Base-by-base conservation (phyloP, 2,888 invertebrate species). In the Schizaphis graminum region DNA sequence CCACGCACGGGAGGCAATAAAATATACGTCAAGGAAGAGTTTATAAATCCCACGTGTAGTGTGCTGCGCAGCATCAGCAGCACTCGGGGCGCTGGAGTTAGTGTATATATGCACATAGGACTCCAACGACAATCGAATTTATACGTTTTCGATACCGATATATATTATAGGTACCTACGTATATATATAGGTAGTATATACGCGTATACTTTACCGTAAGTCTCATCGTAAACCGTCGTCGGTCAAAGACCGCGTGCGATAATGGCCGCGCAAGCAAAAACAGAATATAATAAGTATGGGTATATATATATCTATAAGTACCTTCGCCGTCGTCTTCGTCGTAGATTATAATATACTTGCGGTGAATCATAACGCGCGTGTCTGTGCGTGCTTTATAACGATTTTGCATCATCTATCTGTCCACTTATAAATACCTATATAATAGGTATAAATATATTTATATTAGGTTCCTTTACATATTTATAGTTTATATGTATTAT, bases 121-220 rank as follows among this genome's bases (percentile, higher is more conserved):
- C 91, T 92, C 91, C 86, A 86, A 92, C 87, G 92, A 92, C 92
- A 92, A 87, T 92, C 92, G 92, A 92, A 92, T 92, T 92, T 92
- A 92, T 92, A 92, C 49, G 49, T 92, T 92, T 92, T 61, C 87
- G 67, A 92, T 92, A 92, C 67, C 47, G 56, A 92, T 92, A 61
- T 87, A 57, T 86, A 86, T 47, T 61, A 47, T 47, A 47, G 44
- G 44, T 77, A 44, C 41, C 26, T 28, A 44, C 21, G 16, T 85
- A n/a, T 91, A 13, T n/a, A n/a, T 35, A 47, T 57, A n/a, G 21
- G 21, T 57, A 47, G 35, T 61, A 47, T n/a, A 47, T 61, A 28
- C 11, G 91, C n/a, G 35, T 92, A 49, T 88, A 92, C 67, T 88
- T 92, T 41, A 88, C 87, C 67, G 88, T 77, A 92, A 92, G 87